Percentiles rank a stretch among this genome's conserved stretches.
Evolutionary conservation across 2,888 invertebrate species (phyloP).

Genomic region (Calameuta filiformis): DNA sequence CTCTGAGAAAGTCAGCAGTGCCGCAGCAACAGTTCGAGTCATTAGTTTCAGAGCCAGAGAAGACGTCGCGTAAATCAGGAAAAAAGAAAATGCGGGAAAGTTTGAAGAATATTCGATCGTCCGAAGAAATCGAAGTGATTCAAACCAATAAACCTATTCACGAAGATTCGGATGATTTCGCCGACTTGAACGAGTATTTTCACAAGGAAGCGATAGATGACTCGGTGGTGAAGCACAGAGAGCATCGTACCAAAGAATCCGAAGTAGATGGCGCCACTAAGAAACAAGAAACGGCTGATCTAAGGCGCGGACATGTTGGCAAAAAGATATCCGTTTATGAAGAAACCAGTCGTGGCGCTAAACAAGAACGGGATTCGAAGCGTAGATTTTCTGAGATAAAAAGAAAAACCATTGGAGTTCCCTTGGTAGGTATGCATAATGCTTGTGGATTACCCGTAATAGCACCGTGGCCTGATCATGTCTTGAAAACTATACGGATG

Average conservation of each 20-base stretch:
- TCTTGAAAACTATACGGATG: slow-evolving; percentile 19
- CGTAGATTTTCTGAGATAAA: slow-evolving; percentile 23
- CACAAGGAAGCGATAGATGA: neutral
- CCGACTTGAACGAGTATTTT: neutral
- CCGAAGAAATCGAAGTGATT: neutral
- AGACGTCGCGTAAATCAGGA: slow-evolving; percentile 4
- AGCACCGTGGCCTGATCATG: slow-evolving; percentile 36
- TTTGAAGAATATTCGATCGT: neutral
- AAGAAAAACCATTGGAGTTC: slow-evolving; percentile 54
- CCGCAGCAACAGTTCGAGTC: slow-evolving; percentile 44
- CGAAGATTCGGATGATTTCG: neutral
- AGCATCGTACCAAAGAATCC: no score
- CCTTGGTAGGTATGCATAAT: slow-evolving; percentile 61
- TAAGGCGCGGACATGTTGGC: slow-evolving; percentile 47
- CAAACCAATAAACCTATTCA: no score
- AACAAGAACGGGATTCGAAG: slow-evolving; percentile 12
- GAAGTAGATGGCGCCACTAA: neutral
- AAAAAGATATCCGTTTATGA: slow-evolving; percentile 58
- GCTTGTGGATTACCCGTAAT: slow-evolving; percentile 54
- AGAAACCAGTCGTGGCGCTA: slow-evolving; percentile 39
- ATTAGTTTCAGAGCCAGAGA: slow-evolving; percentile 37
- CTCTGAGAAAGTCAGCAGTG: slow-evolving; percentile 34
- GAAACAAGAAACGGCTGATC: slow-evolving; percentile 22
- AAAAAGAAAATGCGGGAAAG: neutral
- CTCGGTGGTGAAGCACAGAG: neutral